Conservation (phyloP, 2,888 invertebrate genomes). For the Tethea ocularis region DNA sequence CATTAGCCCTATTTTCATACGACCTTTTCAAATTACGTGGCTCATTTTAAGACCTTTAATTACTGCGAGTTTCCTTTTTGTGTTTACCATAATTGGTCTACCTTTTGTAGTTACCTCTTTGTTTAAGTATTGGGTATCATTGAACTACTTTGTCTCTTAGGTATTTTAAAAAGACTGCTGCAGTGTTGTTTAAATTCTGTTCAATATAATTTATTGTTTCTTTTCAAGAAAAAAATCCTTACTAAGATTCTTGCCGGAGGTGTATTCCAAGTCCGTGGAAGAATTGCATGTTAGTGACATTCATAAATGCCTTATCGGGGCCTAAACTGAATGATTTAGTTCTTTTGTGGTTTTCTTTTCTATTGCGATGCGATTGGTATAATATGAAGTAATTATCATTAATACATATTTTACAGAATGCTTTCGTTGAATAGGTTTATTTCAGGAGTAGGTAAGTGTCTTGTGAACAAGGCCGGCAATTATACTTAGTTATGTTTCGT, state of each 20-base stretch:
- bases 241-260: too few species aligned
- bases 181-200: too few species aligned
- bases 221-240: too few species aligned
- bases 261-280: too few species aligned
- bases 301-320: too few species aligned
- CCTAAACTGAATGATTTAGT: too few species aligned
- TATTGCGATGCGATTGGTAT: too few species aligned
- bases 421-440: not conserved
- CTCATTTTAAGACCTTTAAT: slow-evolving; percentile 16
- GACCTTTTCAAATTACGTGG: slow-evolving; percentile 44
- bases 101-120: slow-evolving; percentile 7
- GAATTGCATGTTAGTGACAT: too few species aligned
- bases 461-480: slow-evolving; percentile 4
- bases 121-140: not conserved
- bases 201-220: too few species aligned
- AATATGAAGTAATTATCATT: too few species aligned
- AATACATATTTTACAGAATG: not conserved
- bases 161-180: not conserved
- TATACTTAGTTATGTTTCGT: slow-evolving; percentile 1
- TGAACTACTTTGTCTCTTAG: not conserved
- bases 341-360: too few species aligned
- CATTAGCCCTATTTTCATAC: slow-evolving; percentile 34
- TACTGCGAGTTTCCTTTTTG: slow-evolving; percentile 11
- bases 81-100: slow-evolving; percentile 14
- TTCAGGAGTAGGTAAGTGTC: slow-evolving; percentile 1